These are phyloP conservation scores for Urocynchramus pylzowi DNA, from an alignment of 2,113 vertebrate genomes.

Conservation along the genomic window DNA sequence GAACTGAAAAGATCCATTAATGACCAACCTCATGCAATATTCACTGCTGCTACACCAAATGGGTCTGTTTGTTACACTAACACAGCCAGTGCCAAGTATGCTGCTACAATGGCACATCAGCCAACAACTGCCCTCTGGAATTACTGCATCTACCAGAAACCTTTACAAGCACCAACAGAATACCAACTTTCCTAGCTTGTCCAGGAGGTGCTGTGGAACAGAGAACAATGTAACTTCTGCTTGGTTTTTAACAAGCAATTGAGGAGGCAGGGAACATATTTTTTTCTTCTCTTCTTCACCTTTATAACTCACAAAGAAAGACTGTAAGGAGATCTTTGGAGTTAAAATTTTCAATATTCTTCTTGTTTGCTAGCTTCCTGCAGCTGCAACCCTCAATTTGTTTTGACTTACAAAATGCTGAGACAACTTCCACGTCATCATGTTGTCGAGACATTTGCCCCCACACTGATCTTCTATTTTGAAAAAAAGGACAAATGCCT, in stretches of 20 bases:
- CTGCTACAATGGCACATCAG: conserved; percentile 28
- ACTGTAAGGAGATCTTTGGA: not conserved
- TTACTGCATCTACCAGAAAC: not conserved
- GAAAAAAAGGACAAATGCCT: not conserved
- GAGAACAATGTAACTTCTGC: not conserved
- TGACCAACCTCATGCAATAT: conserved; percentile 70
- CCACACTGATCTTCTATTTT: not conserved
- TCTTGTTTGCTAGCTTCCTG: not conserved
- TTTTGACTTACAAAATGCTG: not conserved
- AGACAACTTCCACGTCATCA: not conserved
- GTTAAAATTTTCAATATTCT: not conserved
- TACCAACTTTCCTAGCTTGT: not conserved
- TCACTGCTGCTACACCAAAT: conserved; percentile 64
- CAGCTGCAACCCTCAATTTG: not conserved
- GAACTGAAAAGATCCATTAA: conserved; percentile 67
- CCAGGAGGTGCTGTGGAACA: not conserved
- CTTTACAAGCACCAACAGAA: not conserved
- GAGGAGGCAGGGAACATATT: not conserved
- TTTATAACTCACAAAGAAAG: not conserved
- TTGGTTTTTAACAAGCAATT: not conserved
- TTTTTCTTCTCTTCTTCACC: not conserved
- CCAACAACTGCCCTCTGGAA: not conserved
- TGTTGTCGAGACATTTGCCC: not conserved
- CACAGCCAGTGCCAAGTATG: not conserved
- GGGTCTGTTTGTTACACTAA: conserved; percentile 57